Evolutionary conservation across 1,140 invertebrate genomes (phyloP).

Genomic region (Bombus breviceps): DNA sequence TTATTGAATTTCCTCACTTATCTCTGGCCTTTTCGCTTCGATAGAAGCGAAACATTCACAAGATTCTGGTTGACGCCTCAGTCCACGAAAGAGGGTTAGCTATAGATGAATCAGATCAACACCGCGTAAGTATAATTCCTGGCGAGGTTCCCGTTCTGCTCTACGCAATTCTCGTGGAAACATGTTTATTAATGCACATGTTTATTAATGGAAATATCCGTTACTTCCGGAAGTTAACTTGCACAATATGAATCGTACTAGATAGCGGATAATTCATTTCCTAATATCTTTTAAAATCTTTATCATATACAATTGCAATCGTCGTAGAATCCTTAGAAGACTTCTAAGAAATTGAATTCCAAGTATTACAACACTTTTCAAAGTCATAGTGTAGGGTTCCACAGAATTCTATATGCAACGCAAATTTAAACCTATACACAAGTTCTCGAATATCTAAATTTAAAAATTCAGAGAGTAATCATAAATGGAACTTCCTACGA

Average conservation of each 20-base stretch:
- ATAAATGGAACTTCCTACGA: no score
- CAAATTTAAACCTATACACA: no score
- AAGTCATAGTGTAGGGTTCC: no score
- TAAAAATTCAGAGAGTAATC: no score
- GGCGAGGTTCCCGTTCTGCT: not conserved
- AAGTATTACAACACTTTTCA: not conserved
- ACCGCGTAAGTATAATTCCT: not conserved
- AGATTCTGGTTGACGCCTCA: not conserved
- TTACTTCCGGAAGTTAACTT: not conserved
- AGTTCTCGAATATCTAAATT: no score
- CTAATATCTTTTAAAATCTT: not conserved
- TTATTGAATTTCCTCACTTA: slow-evolving; percentile 41
- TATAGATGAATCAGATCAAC: not conserved
- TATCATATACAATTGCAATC: not conserved
- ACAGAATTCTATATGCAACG: no score
- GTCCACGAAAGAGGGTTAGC: not conserved
- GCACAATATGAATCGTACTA: not conserved
- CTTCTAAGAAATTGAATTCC: not conserved
- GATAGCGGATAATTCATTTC: not conserved
- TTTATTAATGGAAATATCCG: not conserved
- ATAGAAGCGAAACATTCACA: not conserved
- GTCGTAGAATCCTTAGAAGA: not conserved
- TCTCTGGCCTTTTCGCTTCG: not conserved
- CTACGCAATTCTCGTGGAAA: not conserved
- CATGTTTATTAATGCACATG: not conserved